Evolutionary conservation across 2,113 vertebrate species (phyloP).

Genomic region (Butorides virescens): DNA sequence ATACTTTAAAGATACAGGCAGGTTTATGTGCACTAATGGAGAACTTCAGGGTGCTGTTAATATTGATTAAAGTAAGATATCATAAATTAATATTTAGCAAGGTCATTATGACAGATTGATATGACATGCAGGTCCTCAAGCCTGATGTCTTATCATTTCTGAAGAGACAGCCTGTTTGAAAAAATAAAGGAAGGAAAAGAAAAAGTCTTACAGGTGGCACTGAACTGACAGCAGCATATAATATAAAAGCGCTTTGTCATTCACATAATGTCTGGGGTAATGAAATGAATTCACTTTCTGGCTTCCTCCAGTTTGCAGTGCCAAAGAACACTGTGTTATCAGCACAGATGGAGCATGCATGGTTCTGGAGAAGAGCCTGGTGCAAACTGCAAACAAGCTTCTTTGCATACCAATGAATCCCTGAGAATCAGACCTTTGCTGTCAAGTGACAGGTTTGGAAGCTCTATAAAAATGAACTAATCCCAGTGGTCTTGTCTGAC

Average conservation of each 20-base stretch:
- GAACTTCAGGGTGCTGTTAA: conserved; percentile 62
- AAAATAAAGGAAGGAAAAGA: conserved; percentile 36
- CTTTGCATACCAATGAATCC: conserved; percentile 81
- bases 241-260: conserved; percentile 80
- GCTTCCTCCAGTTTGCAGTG: conserved; percentile 76
- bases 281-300: conserved; percentile 81
- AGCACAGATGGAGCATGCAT: conserved; percentile 82
- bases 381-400: conserved; percentile 75
- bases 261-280: conserved; percentile 79
- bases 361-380: conserved; percentile 81
- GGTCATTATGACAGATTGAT: conserved; percentile 70
- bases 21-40: conserved; percentile 33
- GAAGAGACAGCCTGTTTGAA: conserved; percentile 61
- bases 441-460: conserved; percentile 73
- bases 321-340: conserved; percentile 84
- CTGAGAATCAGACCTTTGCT: conserved; percentile 73
- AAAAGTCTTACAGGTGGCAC: conserved; percentile 71
- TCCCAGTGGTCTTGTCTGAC: conserved; percentile 71
- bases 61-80: conserved; percentile 66
- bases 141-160: conserved; percentile 62
- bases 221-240: conserved; percentile 64
- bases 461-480: conserved; percentile 64
- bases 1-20: conserved; percentile 4
- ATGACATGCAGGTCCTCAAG: conserved; percentile 60
- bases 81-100: conserved; percentile 71